phyloP scores from a whole-genome alignment of 2,888 invertebrate genomes.

The Lepidochitona cinerea region DNA sequence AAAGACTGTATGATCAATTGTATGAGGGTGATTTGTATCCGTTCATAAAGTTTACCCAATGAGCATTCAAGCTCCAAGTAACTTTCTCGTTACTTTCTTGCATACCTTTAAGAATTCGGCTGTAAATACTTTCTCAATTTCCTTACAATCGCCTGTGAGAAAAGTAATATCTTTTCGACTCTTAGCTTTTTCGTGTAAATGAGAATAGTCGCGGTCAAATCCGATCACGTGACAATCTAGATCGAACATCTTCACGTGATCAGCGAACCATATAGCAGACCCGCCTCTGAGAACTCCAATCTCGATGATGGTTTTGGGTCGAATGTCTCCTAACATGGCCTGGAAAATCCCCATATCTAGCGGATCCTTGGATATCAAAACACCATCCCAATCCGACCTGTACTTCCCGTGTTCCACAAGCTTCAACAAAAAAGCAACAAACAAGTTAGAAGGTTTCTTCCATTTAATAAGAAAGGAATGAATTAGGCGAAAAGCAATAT shows the following conservation, averaged over 20 bases:
- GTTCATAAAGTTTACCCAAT: too few species aligned
- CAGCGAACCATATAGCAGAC: neutral
- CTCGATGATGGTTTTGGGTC: neutral
- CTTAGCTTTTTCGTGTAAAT: neutral
- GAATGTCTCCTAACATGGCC: neutral
- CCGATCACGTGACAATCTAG: neutral
- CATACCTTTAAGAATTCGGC: neutral
- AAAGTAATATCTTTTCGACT: neutral
- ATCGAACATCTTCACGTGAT: neutral
- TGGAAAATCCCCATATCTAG: neutral
- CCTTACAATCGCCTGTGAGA: neutral
- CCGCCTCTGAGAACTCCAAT: neutral
- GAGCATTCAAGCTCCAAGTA: too few species aligned
- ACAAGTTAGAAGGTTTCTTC: too few species aligned
- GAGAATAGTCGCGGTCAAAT: neutral
- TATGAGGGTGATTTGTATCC: too few species aligned
- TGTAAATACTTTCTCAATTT: neutral
- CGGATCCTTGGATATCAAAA: neutral
- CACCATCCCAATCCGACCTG: neutral
- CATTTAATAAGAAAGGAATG: too few species aligned
- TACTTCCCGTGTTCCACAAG: neutral
- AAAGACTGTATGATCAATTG: too few species aligned
- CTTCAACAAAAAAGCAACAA: neutral
- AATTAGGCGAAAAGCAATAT: too few species aligned
- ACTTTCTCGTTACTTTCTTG: too few species aligned